Base-by-base conservation (phyloP, 2,888 invertebrate genomes). In the Caenorhabditis drosophilae region DNA sequence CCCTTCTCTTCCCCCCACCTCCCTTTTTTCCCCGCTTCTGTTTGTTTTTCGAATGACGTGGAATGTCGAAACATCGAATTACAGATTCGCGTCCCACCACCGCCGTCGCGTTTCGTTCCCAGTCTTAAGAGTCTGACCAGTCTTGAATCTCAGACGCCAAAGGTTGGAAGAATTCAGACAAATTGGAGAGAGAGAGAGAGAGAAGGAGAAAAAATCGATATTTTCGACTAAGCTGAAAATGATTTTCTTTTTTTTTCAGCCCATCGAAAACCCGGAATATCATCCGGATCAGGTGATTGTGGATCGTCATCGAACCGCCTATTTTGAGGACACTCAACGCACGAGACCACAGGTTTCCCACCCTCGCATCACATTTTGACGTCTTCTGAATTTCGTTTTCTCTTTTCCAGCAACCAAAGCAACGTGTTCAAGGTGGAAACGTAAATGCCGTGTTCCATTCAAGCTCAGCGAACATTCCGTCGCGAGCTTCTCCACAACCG, bases 321-420 rank as follows among this genome's bases (percentile, higher is more conserved):
- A 67, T 54, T 63, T 72, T 34, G 72, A 72, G 41, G 67, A 72
- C 47, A 61, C 62, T n/a, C 67, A 63, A 35, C 42, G 64, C 35
- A 67, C 60, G 2, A 52, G 59, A 34, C 71, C 71, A 12, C 58
- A 55, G 59, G 64, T 63, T 49, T 9, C 4, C 18, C 18, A 4
- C 12, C 31, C 4, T 40, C 15, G 4, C 7, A 20, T 31, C 31
- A 31, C 31, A 9, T 6, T 31, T 31, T 31, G 6, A 31, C 12
- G 31, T 31, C 6, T 31, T 31, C 12, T 31, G 31, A 40, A 40
- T 40, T 20, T 6, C 6, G n/a, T 6, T 18, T 18, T 9, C 4
- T n/a, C 12, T 40, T 40, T 40, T 42, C 4, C 40, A 42, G 42
- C 7, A 22, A 23, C 23, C 42, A 23, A 22, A 23, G n/a, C 7